Percentiles rank a stretch among this genome's conserved stretches.
phyloP scores from a whole-genome alignment of 1,140 invertebrate species.

The Neuroterus valhalla region DNA sequence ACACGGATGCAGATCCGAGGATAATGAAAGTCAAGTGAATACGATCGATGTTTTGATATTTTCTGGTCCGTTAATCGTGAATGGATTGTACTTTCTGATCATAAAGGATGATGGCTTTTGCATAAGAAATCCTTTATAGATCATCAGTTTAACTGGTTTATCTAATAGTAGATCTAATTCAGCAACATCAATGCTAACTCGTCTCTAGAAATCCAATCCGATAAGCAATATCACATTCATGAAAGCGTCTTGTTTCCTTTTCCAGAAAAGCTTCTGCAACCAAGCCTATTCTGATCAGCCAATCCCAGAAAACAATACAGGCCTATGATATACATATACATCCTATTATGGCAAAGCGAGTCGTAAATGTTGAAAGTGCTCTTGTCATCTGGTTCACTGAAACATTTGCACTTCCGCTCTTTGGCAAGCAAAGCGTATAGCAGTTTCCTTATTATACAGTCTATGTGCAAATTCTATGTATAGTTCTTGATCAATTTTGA shows the following conservation, averaged over 20 bases:
- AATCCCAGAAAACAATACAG: constrained; percentile 20
- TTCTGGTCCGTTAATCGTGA: constrained; percentile 1
- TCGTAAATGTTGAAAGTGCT: constrained; percentile 19
- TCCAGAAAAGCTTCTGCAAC: not conserved
- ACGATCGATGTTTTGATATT: constrained; percentile 7
- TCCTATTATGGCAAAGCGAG: constrained; percentile 12
- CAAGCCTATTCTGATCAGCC: constrained; percentile 22
- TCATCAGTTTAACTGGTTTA: no score
- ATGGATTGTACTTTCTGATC: not conserved
- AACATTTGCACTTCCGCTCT: constrained; percentile 11
- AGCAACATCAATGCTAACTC: no score
- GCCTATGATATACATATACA: no score
- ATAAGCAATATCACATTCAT: not conserved
- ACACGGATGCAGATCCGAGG: constrained; percentile 12
- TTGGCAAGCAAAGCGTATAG: constrained; percentile 1
- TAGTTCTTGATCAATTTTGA: not conserved
- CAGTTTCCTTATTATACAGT: constrained; percentile 7
- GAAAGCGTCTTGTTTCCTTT: constrained; percentile 5
- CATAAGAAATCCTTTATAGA: no score
- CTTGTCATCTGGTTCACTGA: constrained; percentile 16
- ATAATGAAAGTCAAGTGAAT: constrained; percentile 29
- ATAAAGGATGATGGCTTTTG: no score
- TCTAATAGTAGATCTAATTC: no score
- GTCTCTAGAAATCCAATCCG: not conserved
- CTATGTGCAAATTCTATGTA: not conserved